These are phyloP conservation scores for Andrena hattorfiana DNA, from an alignment of 2,888 invertebrate genomes.

Conservation along the genomic window DNA sequence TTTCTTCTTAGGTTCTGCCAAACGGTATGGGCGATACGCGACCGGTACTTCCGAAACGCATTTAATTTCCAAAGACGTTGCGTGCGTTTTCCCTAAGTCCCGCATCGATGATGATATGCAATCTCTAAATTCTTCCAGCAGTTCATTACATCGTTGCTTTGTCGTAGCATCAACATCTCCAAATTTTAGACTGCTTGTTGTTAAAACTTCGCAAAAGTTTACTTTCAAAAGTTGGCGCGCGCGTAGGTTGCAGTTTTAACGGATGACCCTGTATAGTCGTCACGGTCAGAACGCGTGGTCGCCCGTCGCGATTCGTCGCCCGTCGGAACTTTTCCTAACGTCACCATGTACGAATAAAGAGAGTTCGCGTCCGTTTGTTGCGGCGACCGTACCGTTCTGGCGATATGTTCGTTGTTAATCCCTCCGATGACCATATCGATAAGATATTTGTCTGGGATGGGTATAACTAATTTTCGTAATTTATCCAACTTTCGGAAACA, in stretches of 20 bases:
- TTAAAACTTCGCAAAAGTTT: not conserved
- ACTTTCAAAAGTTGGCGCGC: too few species aligned
- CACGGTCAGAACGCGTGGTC: too few species aligned
- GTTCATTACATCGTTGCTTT: not conserved
- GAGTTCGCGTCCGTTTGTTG: too few species aligned
- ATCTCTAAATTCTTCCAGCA: not conserved
- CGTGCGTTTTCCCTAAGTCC: not conserved
- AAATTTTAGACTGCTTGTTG: not conserved
- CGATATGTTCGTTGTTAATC: too few species aligned
- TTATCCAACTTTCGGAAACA: slow-evolving; percentile 16
- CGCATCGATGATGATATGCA: not conserved
- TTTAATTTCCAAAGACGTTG: not conserved
- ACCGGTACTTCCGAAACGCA: not conserved
- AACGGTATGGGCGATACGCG: slow-evolving; percentile 17
- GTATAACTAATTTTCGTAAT: not conserved
- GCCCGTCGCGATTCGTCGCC: too few species aligned
- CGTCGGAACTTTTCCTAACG: too few species aligned
- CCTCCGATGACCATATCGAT: too few species aligned
- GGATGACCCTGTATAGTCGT: too few species aligned
- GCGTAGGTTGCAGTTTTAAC: too few species aligned
- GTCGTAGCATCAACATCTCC: not conserved
- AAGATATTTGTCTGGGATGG: too few species aligned
- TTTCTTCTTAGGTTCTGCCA: not conserved
- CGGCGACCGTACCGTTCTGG: too few species aligned
- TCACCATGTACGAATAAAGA: too few species aligned